Base-by-base conservation (phyloP, 2,888 invertebrate genomes). In the Smittia aterrima region DNA sequence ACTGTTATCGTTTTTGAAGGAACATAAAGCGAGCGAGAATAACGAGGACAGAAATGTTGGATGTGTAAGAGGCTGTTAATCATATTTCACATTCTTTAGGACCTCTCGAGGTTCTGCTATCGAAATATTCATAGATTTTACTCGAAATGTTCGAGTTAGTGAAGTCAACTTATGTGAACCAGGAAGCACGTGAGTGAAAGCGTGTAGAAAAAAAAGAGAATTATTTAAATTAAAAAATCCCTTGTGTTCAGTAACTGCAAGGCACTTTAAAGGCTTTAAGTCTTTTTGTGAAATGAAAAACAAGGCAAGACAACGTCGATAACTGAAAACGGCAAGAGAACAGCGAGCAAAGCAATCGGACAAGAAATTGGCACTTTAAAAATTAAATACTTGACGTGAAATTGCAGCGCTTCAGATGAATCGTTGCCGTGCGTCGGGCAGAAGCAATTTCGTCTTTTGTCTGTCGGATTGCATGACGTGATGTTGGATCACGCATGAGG, bases 301-400 rank as follows among this genome's bases (percentile, higher is more conserved):
- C 27, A 66, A n/a, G 66, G 27, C 13, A 25, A 66, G 25, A 62
- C 58, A 66, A 66, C 27, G 27, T 66, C 32, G 6, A 66, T 25
- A 3, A 25, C 4, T 27, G 13, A 66, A 9, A n/a, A 18, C 32
- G 7, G 20, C 18, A 18, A 24, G 22, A 66, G 24, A 25, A 66
- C 32, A n/a, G 25, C 24, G n/a, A 32, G 27, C 4, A 18, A n/a
- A 32, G n/a, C 6, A 58, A 22, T 20, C 18, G 22, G 58, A n/a
- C 58, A 22, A 7, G 58, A 58, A 58, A 58, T 22, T 58, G 58
- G 20, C 22, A 58, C 58, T 18, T 58, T 22, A 58, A 47, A 47
- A 47, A 47, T 47, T 47, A 47, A 47, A 47, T 47, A 47, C 32
- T 54, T n/a, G 1, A 1, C 4, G 22, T 6, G 62, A 22, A 62